A percentile compares a stretch with the other conserved stretches of the same genome.
Conservation (phyloP, 2,888 invertebrate genomes). For the Cheiracanthium punctorium region DNA sequence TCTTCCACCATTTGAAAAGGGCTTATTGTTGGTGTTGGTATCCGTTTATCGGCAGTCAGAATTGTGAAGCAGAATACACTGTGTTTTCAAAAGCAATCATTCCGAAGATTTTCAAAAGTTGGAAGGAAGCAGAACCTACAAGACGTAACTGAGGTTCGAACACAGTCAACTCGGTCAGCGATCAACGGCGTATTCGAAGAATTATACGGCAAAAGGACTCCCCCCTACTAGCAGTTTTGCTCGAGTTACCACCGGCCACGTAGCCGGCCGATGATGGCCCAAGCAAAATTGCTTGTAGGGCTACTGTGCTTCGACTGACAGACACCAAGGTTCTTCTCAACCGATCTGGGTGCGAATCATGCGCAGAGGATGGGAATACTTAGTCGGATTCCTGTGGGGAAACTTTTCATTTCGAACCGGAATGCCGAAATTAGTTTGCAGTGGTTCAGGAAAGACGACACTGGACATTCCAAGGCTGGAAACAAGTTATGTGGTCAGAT, state of each 20-base stretch:
- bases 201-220: too few relatives aligned
- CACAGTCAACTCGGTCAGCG: too few relatives aligned
- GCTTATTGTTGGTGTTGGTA: not conserved
- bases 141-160: too few relatives aligned
- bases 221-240: too few relatives aligned
- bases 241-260: too few relatives aligned
- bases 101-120: not conserved
- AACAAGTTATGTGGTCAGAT: not conserved
- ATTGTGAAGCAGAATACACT: not conserved
- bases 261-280: too few relatives aligned
- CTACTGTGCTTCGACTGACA: not conserved
- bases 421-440: not conserved
- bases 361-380: not conserved
- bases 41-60: not conserved
- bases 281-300: too few relatives aligned
- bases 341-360: not conserved
- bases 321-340: not conserved
- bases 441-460: not conserved
- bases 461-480: not conserved
- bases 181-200: too few relatives aligned
- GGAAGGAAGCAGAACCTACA: not conserved
- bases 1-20: not conserved
- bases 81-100: not conserved
- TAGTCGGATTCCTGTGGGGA: not conserved
- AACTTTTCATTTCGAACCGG: not conserved